Percentiles rank a stretch among this genome's conserved stretches.
Evolutionary conservation across 2,888 invertebrate genomes (phyloP).

Genomic region (Oscheius sp.): DNA sequence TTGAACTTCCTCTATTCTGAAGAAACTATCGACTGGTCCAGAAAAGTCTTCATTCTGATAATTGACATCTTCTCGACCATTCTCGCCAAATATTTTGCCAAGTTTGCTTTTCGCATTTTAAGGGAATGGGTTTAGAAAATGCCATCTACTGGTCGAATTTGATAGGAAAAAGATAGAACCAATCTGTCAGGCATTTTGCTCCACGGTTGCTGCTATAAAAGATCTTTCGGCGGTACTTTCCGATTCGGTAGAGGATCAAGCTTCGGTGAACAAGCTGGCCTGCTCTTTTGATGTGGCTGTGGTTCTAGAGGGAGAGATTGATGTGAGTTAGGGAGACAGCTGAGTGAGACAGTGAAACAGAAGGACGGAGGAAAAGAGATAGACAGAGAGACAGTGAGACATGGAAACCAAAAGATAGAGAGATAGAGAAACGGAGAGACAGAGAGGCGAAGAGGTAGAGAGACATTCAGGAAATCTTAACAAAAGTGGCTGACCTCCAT

Average conservation of each 20-base stretch:
- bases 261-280: constrained; percentile 45
- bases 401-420: no score
- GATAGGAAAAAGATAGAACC: constrained; percentile 14
- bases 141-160: constrained; percentile 14
- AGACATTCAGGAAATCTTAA: constrained; percentile 42
- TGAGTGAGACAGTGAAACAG: no score
- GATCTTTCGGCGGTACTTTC: constrained; percentile 35
- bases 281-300: constrained; percentile 50
- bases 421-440: no score
- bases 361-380: background rate
- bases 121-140: background rate
- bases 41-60: constrained; percentile 43
- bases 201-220: background rate
- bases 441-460: no score
- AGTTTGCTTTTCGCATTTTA: constrained; percentile 8
- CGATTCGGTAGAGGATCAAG: constrained; percentile 47
- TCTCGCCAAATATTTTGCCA: constrained; percentile 47
- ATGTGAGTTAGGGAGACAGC: constrained; percentile 28
- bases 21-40: constrained; percentile 41
- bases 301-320: constrained; percentile 51
- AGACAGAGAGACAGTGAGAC: background rate
- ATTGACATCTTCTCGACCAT: constrained; percentile 50
- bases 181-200: background rate
- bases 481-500: constrained; percentile 49
- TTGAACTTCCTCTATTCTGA: constrained; percentile 46